Conservation (phyloP, 2,888 invertebrate species). For the Eurois occulta region DNA sequence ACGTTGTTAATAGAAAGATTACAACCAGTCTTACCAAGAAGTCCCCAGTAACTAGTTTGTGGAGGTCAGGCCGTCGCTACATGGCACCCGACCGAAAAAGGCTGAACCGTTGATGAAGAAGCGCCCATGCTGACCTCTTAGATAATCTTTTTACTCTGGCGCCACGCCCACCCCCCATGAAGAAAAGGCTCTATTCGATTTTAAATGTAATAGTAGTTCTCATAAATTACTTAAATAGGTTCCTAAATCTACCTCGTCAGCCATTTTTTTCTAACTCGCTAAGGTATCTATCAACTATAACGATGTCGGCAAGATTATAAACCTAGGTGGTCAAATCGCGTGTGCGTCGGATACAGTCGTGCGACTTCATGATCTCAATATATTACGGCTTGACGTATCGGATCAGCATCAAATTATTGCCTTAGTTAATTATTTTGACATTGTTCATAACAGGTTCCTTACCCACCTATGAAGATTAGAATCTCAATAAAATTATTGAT, state of each 20-base stretch:
- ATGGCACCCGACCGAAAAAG: too few relatives aligned
- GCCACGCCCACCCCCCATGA: background rate
- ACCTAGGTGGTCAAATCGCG: slow-evolving; percentile 45
- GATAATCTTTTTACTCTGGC: background rate
- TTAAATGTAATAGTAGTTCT: background rate
- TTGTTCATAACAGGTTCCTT: slow-evolving; percentile 25
- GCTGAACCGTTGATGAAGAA: background rate
- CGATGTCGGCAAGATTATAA: slow-evolving; percentile 34
- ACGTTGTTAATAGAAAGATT: background rate
- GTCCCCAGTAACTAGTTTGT: background rate
- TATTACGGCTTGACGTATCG: slow-evolving; percentile 52
- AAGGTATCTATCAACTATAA: background rate
- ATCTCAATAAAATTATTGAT: background rate
- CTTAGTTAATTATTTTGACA: slow-evolving; percentile 57
- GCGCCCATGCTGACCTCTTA: background rate
- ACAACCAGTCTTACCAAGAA: background rate
- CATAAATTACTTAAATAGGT: background rate
- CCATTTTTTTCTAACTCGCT: background rate
- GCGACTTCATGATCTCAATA: slow-evolving; percentile 46
- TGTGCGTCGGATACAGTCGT: slow-evolving; percentile 52
- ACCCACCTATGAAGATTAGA: slow-evolving; percentile 13
- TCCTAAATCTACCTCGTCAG: background rate
- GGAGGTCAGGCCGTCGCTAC: background rate
- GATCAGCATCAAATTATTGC: slow-evolving; percentile 55
- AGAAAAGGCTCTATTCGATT: background rate